Percentiles rank a stretch among this genome's conserved stretches.
These are phyloP conservation scores for Eudemis profundana DNA, from an alignment of 2,888 invertebrate genomes.

Conservation along the genomic window DNA sequence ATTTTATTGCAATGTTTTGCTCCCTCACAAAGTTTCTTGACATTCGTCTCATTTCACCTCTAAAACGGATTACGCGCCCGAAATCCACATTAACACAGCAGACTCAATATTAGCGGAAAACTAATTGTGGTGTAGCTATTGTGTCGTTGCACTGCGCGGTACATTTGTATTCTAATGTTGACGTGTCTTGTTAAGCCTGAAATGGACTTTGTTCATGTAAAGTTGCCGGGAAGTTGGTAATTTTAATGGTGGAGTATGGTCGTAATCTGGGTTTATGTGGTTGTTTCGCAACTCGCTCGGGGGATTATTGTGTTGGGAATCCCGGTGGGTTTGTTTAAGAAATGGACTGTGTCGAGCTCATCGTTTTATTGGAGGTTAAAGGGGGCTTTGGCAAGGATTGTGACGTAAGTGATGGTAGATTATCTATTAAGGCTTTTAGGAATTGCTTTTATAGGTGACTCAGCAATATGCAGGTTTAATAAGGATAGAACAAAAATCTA, in stretches of 20 bases:
- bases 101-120: constrained; percentile 20
- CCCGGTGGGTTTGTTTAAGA: constrained; percentile 37
- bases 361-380: constrained; percentile 40
- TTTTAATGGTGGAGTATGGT: constrained; percentile 58
- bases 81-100: constrained; percentile 40
- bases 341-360: constrained; percentile 38
- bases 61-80: constrained; percentile 38
- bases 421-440: not conserved
- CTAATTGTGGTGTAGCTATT: constrained; percentile 22
- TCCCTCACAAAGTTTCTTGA: constrained; percentile 16
- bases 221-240: constrained; percentile 64
- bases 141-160: constrained; percentile 31
- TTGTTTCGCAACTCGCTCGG: constrained; percentile 35
- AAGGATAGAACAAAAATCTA: too few relatives aligned
- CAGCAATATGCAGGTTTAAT: too few relatives aligned
- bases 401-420: not conserved
- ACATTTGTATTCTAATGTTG: constrained; percentile 48
- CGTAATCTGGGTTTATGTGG: constrained; percentile 43
- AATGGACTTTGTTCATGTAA: constrained; percentile 64
- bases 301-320: constrained; percentile 41
- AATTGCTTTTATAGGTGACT: too few relatives aligned
- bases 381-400: constrained; percentile 14
- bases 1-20: not conserved
- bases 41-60: constrained; percentile 37
- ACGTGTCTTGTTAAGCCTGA: constrained; percentile 58